Evolutionary conservation across 2,888 invertebrate genomes (phyloP), one percentile per base, ranked within the genome.

Genomic region (Pediacus dermestoides): DNA sequence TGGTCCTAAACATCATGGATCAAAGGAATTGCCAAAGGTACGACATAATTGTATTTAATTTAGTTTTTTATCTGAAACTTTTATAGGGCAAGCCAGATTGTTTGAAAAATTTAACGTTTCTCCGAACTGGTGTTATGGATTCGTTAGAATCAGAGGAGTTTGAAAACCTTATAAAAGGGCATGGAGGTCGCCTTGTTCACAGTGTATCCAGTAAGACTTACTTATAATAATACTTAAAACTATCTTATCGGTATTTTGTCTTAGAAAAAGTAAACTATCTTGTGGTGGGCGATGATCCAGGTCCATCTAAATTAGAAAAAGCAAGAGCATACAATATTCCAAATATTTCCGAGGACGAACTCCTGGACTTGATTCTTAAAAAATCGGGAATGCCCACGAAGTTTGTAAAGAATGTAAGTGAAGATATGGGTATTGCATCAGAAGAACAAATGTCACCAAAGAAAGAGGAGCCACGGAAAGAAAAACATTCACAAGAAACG

Each of bases 41-140:
- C 50, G 21, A 22, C 16, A 13, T 18, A 38, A 28, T 16, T 22
- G 9, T 36, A 18, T 9, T 12, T 7, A n/a, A 21, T 21, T 21
- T 21, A 21, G 7, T 7, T 21, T 21, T 21, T 21, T 7, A 21
- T 21, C 9, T 33, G 26, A 34, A 35, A 38, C 39, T 48, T 43
- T 59, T 66, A 15, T 48, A 85, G 82, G 88, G 88, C 16, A 74
- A 78, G 34, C 77, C 81, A 9, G 73, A 81, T 60, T 89, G 89
- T 60, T 68, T 90, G 2, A 76, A 76, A 33, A 80, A 84, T 34
- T 70, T 80, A 37, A 80, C 78, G 2, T 88, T 90, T 58, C 64
- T 89, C 3, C 69, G 91, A 34, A 93, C 92, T 22, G 95, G 93
- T 16, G 85, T 93, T 1, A 70, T 92, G 28, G 92, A 94, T 59